Evolutionary conservation across 2,888 invertebrate genomes (phyloP).

Genomic region (Tenthredo distinguenda): DNA sequence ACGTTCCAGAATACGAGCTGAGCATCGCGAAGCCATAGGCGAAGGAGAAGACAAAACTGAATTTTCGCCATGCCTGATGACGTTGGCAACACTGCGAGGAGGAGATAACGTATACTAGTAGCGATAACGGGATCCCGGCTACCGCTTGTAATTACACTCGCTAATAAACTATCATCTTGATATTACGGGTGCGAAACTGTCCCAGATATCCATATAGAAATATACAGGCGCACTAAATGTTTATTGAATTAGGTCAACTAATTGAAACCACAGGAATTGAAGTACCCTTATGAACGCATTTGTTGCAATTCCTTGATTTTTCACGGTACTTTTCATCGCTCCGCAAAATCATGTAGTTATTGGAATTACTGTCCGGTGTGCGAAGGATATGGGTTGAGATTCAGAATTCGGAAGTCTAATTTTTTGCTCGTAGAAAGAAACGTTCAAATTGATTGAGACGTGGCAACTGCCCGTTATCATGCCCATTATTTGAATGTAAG

Average conservation of each 20-base stretch:
- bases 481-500: too few species aligned
- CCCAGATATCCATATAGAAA: constrained; percentile 3
- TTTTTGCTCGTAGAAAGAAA: too few species aligned
- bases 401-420: too few species aligned
- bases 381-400: too few species aligned
- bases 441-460: too few species aligned
- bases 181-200: constrained; percentile 8
- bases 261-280: not conserved
- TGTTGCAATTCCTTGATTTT: too few species aligned
- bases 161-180: constrained; percentile 23
- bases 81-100: constrained; percentile 25
- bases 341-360: too few species aligned
- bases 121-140: constrained; percentile 27
- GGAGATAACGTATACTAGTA: not conserved
- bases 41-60: not conserved
- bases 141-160: constrained; percentile 24
- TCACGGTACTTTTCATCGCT: too few species aligned
- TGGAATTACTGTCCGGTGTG: too few species aligned
- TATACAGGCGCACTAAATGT: not conserved
- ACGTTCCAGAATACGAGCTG: constrained; percentile 17
- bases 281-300: not conserved
- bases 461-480: too few species aligned
- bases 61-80: not conserved
- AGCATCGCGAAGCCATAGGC: not conserved
- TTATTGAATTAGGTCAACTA: not conserved